Evolutionary conservation across 1,140 invertebrate genomes (phyloP), one percentile per base, ranked within the genome.

Genomic region (Vanessa atalanta): DNA sequence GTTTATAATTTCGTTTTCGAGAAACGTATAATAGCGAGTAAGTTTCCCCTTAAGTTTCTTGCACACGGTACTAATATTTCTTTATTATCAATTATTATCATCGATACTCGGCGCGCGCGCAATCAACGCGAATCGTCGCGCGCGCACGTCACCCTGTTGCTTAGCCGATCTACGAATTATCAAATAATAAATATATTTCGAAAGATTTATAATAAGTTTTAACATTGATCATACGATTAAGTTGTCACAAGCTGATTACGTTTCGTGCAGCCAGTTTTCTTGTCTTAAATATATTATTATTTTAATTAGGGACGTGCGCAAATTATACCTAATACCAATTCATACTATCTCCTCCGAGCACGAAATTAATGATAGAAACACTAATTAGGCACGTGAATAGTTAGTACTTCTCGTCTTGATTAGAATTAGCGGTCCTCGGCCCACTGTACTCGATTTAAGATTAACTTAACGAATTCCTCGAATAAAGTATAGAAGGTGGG

Each of bases 51-150:
- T 85, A 84, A 85, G 57, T 61, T 7, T 20, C 53, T 70, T 86
- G 83, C 84, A 73, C 84, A 79, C 84, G 84, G 57, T 65, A 61
- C 80, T 55, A 78, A 68, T 64, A 61, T 53, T 61, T 72, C 60
- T 65, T 70, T 76, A 77, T 73, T 81, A 81, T 81, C 79, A 74
- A 60, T 75, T 78, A 76, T 78, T 77, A 81, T 80, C 73, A 57
- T 37, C 20, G 79, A 80, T 76, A 76, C 51, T 16, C n/a, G 16
- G 72, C 60, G 47, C 31, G 15, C 64, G 53, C 37, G 65, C 65
- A 64, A 71, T 72, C 67, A 67, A 57, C 53, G 51, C 51, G 61
- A 55, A 71, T 72, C 67, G 63, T 50, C 53, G 51, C 51, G 61
- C 66, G 63, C 64, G 51, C 51, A 53, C 65, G 55, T 60, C 55